Evolutionary conservation across 2,888 invertebrate genomes (phyloP).

Genomic region (Oeneis ivallda): DNA sequence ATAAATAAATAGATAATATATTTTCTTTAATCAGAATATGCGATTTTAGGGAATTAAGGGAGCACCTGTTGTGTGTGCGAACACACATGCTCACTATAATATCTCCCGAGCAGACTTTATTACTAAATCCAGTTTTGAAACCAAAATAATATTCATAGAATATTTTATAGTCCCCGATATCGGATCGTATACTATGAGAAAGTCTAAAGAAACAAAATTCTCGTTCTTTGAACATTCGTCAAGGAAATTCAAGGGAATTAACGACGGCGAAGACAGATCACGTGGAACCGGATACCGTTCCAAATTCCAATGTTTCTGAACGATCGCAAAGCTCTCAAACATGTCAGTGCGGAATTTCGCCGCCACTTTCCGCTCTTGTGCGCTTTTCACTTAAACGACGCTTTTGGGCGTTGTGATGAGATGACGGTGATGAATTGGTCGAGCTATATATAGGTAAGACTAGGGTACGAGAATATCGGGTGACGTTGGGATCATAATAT

Average conservation of each 20-base stretch:
- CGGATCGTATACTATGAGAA: background rate
- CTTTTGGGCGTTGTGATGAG: conserved; percentile 9
- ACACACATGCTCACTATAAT: no score
- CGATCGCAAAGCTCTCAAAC: conserved; percentile 22
- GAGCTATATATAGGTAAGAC: no score
- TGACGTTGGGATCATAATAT: no score
- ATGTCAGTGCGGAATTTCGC: conserved; percentile 16
- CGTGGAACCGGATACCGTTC: conserved; percentile 4
- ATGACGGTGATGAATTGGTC: background rate
- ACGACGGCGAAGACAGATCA: background rate
- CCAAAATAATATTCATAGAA: background rate
- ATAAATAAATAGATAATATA: no score
- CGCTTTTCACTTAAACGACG: background rate
- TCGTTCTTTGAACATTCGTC: background rate
- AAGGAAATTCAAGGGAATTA: conserved; percentile 11
- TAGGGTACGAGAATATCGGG: no score
- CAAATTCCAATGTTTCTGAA: conserved; percentile 11
- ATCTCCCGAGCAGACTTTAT: no score
- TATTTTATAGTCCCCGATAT: background rate
- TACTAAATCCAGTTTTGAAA: no score
- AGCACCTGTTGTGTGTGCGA: no score
- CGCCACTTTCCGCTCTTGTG: conserved; percentile 14
- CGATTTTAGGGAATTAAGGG: no score
- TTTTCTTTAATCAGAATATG: no score
- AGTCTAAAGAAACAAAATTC: no score